Evolutionary conservation across 2,888 invertebrate species (phyloP).

Genomic region (Leptopilina drosophilae): DNA sequence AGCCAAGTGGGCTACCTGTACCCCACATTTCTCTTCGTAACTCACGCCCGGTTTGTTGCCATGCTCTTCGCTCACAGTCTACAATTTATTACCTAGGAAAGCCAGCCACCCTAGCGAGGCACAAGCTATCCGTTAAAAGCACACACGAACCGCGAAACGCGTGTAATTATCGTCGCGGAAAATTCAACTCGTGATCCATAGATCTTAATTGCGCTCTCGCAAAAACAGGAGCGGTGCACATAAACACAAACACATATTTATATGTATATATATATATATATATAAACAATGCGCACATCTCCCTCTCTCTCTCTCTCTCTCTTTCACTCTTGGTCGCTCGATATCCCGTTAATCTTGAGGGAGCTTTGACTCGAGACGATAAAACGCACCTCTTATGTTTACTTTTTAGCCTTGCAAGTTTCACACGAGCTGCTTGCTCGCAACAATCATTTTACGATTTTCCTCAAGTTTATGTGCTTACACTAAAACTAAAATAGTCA

Average conservation of each 20-base stretch:
- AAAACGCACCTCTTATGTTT: slow-evolving; percentile 16
- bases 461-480: slow-evolving; percentile 29
- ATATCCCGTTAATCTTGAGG: not conserved
- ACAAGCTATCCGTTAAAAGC: slow-evolving; percentile 59
- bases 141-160: slow-evolving; percentile 64
- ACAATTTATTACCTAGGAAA: slow-evolving; percentile 65
- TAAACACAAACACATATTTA: too few relatives aligned
- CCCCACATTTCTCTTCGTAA: slow-evolving; percentile 67
- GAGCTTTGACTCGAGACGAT: slow-evolving; percentile 1
- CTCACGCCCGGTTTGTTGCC: slow-evolving; percentile 59
- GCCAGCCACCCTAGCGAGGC: slow-evolving; percentile 50
- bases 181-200: slow-evolving; percentile 61
- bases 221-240: not conserved
- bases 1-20: slow-evolving; percentile 42
- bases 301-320: not conserved
- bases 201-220: slow-evolving; percentile 59
- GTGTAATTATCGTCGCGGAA: slow-evolving; percentile 68
- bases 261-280: too few relatives aligned
- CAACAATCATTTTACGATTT: slow-evolving; percentile 35
- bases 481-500: slow-evolving; percentile 29
- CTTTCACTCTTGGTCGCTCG: not conserved
- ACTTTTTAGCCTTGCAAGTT: slow-evolving; percentile 13
- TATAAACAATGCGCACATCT: not conserved
- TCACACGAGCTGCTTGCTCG: slow-evolving; percentile 17
- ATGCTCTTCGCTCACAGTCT: slow-evolving; percentile 57